phyloP scores from a whole-genome alignment of 2,888 invertebrate species.

The Chelonus formosanus region DNA sequence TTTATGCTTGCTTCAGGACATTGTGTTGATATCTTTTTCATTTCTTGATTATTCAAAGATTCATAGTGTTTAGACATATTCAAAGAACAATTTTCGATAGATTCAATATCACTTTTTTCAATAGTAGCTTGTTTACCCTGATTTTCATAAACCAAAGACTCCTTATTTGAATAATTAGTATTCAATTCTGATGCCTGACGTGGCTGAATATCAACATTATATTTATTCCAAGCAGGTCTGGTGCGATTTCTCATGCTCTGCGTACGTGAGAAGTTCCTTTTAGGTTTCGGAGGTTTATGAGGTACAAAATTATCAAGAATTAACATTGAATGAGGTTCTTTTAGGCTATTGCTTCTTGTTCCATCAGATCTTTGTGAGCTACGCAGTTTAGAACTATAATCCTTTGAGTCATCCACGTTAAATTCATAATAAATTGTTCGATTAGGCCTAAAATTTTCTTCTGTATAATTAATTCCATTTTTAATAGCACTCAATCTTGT shows the following conservation, averaged over 20 bases:
- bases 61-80: too few species aligned
- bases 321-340: conserved; percentile 55
- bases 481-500: conserved; percentile 52
- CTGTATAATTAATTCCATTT: conserved; percentile 42
- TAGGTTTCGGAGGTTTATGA: conserved; percentile 79
- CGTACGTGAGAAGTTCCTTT: conserved; percentile 55
- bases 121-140: not conserved
- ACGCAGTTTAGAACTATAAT: conserved; percentile 38
- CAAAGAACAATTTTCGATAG: too few species aligned
- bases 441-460: conserved; percentile 45
- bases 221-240: conserved; percentile 58
- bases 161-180: conserved; percentile 4
- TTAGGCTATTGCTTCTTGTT: conserved; percentile 46
- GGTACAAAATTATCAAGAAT: conserved; percentile 68
- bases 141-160: not conserved
- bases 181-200: conserved; percentile 28
- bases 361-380: conserved; percentile 42
- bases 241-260: conserved; percentile 59
- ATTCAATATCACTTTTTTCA: conserved; percentile 1
- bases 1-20: too few species aligned
- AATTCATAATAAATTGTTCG: conserved; percentile 54
- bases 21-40: too few species aligned
- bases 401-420: conserved; percentile 48
- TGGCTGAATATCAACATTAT: conserved; percentile 43
- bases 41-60: too few species aligned